Evolutionary conservation across 2,888 invertebrate genomes (phyloP), one percentile per base, ranked within the genome.

Genomic region (Macaria notata): DNA sequence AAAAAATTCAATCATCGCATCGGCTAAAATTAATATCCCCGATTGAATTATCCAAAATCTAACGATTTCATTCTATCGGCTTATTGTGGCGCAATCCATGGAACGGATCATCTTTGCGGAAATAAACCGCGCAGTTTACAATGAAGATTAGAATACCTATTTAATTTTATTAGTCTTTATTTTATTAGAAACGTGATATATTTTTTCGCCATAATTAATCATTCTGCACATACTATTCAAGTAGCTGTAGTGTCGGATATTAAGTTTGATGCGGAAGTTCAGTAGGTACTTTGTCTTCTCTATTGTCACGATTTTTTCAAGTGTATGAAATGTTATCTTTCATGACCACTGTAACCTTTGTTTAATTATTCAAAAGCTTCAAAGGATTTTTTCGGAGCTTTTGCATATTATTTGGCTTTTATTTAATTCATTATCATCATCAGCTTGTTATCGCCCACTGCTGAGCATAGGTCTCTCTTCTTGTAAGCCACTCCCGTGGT

Each of bases 1-100:
- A 88, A 88, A 89, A 88, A 89, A 86, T 78, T 82, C 79, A 86
- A 87, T 85, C 86, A 86, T 86, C 80, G 76, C 86, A 86, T 86
- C 80, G 76, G 71, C 78, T 75, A 84, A 86, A 84, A 83, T 86
- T 84, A 83, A 84, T 81, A 75, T 80, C 79, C 80, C 75, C 71
- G 76, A 76, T 72, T 70, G 79, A 83, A 78, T 81, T 74, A 78
- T 75, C 67, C 66, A 69, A 78, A 77, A 76, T 78, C 71, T 71
- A 75, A 76, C 67, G 71, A 76, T 73, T 64, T 62, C 31, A 64
- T 51, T 53, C 48, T 36, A 44, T 51, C 38, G 45, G 54, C 48
- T 33, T 55, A 51, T 63, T 62, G 56, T 45, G 52, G 47, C 36
- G 46, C 56, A 55, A 63, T 53, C 61, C 48, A 39, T 57, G 50